Base-by-base conservation (phyloP, 2,797 vertebrate species). In the Helostoma temminkii region DNA sequence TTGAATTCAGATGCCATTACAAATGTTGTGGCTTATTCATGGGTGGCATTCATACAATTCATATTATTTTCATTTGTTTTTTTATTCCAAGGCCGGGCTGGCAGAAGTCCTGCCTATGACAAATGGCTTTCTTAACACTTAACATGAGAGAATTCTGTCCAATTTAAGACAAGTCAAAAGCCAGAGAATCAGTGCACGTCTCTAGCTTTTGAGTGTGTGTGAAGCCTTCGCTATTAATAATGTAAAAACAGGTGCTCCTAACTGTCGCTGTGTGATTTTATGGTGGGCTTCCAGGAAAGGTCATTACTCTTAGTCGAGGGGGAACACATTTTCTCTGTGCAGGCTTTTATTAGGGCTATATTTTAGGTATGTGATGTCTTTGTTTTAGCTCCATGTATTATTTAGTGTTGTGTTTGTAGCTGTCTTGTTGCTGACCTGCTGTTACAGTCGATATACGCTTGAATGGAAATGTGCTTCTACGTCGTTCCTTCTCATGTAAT, bases 381-480 rank as follows among this genome's bases (percentile, higher is more conserved):
- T 89, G 84, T 88, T 90, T 88, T 76, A 81, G 71, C 76, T 15
- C 53, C 63, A 56, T 88, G 88, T 83, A 81, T 85, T 84, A 87
- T 90, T 89, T 84, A 83, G 78, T 64, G 78, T 82, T 81, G 78
- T 82, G 86, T 89, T 88, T 80, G 83, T 62, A 28, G 75, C 79
- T 45, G 77, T 73, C 80, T 77, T 7, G 67, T 72, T 3, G 74
- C 73, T 81, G 84, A 88, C 89, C 88, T 42, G 75, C 85, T 87
- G 89, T 57, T 89, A 74, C 81, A 76, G 82, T 90, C 85, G 58
- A 88, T 89, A 86, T 45, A 53, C 58, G 57, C 56, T 71, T 66
- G 78, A 74, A 85, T 85, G 76, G 76, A 87, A 88, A 87, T 87
- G 81, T 68, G 82, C 65, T 49, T 82, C 71, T 57, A 63, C 76